Conservation (phyloP, 2,797 vertebrate genomes). For the Crypturellus tataupa region DNA sequence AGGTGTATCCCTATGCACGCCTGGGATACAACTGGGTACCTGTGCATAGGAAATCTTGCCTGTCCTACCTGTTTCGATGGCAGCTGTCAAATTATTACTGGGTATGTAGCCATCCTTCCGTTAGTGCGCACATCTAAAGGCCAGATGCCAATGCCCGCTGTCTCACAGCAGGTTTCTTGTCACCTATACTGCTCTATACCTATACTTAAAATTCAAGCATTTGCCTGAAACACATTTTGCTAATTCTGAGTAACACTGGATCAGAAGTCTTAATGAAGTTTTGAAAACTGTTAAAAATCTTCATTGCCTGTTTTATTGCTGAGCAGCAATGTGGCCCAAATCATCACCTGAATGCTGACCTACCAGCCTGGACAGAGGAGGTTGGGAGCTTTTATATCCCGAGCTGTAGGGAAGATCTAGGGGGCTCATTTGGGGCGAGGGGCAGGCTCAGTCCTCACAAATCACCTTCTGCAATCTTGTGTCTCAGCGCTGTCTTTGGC, state of each 20-base stretch:
- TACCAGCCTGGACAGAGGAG: fast-evolving
- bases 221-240: not conserved
- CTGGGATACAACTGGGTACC: not conserved
- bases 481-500: not conserved
- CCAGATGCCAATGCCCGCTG: not conserved
- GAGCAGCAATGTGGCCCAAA: not conserved
- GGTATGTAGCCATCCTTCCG: not conserved
- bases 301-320: not conserved
- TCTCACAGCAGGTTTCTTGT: not conserved
- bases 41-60: not conserved
- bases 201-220: not conserved
- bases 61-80: not conserved
- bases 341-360: not conserved
- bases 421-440: fast-evolving
- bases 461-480: not conserved
- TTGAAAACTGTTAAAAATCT: not conserved
- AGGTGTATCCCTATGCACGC: not conserved
- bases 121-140: not conserved
- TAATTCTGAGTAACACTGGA: not conserved
- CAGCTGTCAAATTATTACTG: not conserved
- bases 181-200: not conserved
- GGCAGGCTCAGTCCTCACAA: not conserved
- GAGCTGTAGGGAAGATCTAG: fast-evolving
- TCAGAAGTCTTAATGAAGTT: not conserved
- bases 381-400: not conserved